A percentile compares a stretch with the other conserved stretches of the same genome.
These are phyloP conservation scores for Sturmia bella DNA, from an alignment of 2,888 invertebrate genomes.

Conservation along the genomic window DNA sequence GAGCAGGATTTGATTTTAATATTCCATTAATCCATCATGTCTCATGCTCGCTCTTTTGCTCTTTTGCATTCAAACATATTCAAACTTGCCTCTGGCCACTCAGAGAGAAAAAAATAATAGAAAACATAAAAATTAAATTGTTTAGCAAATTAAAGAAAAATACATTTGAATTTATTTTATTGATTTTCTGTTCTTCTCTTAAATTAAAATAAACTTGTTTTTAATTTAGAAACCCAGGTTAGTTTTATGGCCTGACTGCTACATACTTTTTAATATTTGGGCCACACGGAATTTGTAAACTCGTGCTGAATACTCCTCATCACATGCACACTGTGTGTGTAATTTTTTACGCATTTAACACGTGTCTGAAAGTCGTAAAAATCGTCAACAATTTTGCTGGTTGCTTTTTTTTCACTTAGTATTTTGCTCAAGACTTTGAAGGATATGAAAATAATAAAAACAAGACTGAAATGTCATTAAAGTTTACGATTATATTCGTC, in stretches of 20 bases:
- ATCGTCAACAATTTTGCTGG: slow-evolving; percentile 41
- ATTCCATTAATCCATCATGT: slow-evolving; percentile 60
- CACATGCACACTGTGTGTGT: slow-evolving; percentile 50
- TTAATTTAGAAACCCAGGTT: slow-evolving; percentile 74
- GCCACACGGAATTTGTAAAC: slow-evolving; percentile 14
- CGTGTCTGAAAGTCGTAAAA: slow-evolving; percentile 79
- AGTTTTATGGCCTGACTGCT: slow-evolving; percentile 47
- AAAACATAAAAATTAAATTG: slow-evolving; percentile 28
- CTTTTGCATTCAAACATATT: neutral
- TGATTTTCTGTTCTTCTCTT: neutral
- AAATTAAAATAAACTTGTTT: neutral
- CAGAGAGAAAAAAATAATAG: slow-evolving; percentile 22
- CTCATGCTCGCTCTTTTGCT: neutral
- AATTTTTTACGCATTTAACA: slow-evolving; percentile 73
- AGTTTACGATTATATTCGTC: slow-evolving; percentile 79
- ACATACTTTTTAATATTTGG: too few relatives aligned
- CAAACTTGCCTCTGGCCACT: neutral
- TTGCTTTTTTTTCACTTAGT: slow-evolving; percentile 18
- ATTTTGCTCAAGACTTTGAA: slow-evolving; percentile 14
- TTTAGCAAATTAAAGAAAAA: neutral
- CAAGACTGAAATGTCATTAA: slow-evolving; percentile 78
- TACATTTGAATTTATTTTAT: neutral
- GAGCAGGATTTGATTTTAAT: slow-evolving; percentile 37
- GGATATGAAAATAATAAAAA: slow-evolving; percentile 50
- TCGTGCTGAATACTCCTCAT: slow-evolving; percentile 26